Conservation (phyloP, 2,888 invertebrate genomes). For the Willowsia nigromaculata region DNA sequence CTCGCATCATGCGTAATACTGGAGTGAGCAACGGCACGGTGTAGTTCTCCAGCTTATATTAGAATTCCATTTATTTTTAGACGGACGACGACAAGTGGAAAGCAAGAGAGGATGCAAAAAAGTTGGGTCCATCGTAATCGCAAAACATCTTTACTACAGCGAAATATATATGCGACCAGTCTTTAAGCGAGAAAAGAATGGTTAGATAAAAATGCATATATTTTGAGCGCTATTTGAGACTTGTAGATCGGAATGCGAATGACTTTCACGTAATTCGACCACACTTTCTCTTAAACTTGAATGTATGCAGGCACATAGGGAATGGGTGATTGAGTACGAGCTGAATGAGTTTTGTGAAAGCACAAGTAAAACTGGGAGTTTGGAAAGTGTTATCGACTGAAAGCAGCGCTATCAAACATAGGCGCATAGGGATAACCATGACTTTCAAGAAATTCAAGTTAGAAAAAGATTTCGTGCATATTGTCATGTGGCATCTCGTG, state of each 20-base stretch:
- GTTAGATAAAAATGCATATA: background rate
- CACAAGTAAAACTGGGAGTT: background rate
- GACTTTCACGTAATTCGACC: too few species aligned
- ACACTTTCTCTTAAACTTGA: too few species aligned
- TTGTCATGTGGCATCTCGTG: conserved; percentile 12
- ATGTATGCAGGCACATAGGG: background rate
- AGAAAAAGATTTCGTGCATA: background rate
- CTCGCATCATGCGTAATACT: background rate
- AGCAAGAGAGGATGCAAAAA: background rate
- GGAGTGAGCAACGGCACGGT: background rate
- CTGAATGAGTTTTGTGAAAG: background rate
- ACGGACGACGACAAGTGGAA: background rate
- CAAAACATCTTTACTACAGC: background rate
- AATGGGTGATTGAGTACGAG: background rate
- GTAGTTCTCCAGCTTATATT: background rate
- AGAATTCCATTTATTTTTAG: conserved; percentile 18
- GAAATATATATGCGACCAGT: background rate
- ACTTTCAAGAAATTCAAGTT: background rate
- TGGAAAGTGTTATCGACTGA: background rate
- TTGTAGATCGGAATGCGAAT: too few species aligned
- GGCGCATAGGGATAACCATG: background rate
- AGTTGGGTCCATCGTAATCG: background rate
- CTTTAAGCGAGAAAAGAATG: background rate
- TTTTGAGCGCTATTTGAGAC: background rate
- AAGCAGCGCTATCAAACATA: background rate